phyloP scores from a whole-genome alignment of 1,140 invertebrate species.

The Triops longicaudatus region DNA sequence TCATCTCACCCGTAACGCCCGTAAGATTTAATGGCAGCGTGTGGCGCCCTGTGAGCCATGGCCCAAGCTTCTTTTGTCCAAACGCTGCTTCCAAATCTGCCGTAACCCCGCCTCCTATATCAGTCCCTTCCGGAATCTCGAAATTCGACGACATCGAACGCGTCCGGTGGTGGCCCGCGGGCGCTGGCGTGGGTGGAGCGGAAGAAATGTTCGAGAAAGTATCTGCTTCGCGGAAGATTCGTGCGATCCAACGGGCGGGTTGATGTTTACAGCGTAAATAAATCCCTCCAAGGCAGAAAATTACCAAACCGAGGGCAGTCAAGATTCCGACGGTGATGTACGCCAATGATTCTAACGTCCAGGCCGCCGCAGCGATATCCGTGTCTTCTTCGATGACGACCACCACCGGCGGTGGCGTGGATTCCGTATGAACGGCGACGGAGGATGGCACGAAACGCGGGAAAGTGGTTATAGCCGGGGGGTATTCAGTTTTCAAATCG shows the following conservation, averaged over 20 bases:
- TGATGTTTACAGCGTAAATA: not conserved
- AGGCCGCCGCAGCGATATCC: not conserved
- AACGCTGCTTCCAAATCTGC: not conserved
- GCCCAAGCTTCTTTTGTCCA: slow-evolving; percentile 18
- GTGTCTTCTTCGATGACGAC: not conserved
- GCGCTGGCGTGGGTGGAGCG: not conserved
- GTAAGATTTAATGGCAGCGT: slow-evolving; percentile 8
- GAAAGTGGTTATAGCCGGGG: not conserved
- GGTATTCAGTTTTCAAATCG: not conserved
- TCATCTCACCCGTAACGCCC: slow-evolving; percentile 1
- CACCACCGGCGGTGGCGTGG: not conserved
- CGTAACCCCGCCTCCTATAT: not conserved
- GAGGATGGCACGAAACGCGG: not conserved
- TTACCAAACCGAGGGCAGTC: not conserved
- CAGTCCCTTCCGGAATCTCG: not conserved
- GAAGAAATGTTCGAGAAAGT: not conserved
- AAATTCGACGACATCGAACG: not conserved
- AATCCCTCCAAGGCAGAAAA: not conserved
- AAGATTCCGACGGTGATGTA: not conserved
- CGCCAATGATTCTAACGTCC: not conserved
- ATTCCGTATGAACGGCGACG: not conserved
- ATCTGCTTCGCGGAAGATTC: not conserved
- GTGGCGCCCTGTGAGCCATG: slow-evolving; percentile 29
- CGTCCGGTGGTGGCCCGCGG: not conserved
- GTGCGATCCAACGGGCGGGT: not conserved